Evolutionary conservation across 2,113 vertebrate species (phyloP), one percentile per base, ranked within the genome.

Genomic region (Panurus biarmicus): DNA sequence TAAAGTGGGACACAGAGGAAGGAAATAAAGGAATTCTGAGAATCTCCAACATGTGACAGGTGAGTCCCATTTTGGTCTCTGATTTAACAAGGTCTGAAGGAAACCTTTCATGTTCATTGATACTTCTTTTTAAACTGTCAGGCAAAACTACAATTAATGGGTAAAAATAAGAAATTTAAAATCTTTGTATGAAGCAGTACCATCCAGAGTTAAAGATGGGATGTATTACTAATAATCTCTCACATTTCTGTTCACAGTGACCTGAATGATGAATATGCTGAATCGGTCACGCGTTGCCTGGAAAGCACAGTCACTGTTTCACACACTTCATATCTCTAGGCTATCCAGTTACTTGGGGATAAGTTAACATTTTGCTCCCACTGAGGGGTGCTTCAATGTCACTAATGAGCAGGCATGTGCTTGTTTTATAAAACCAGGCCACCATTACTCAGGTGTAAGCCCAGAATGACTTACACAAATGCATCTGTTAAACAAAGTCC

Each of bases 121-220:
- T 76, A 31, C 14, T 54, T 82, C 48, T 16, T 79, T 73, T 85
- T 76, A 28, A 92, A 65, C 36, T 70, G 50, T 82, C n/a, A 61
- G 87, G 70, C 74, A 83, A 66, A 73, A 62, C n/a, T 58, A 29
- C 0, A 0, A 66, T 60, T 87, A 91, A 76, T 85, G 56, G 29
- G 24, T 87, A 40, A 85, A 94, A 85, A 75, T 40, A 81, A 61
- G 62, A 96, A 79, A 91, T 76, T n/a, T n/a, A 45, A 93, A 79
- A 18, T 31, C 81, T 65, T 66, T 58, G 17, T 71, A 36, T 77
- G 62, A 78, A 79, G 48, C 31, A 76, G 14, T 76, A 66, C 58
- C 38, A 44, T 90, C 50, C 29, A 71, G 56, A 82, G 28, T 12
- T 72, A 58, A 78, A 91, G 51, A 61, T 18, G 11, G 64, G 6